Percentiles rank a stretch among this genome's conserved stretches.
These are phyloP conservation scores for Ethmia dodecea DNA, from an alignment of 2,888 invertebrate genomes.

Conservation along the genomic window DNA sequence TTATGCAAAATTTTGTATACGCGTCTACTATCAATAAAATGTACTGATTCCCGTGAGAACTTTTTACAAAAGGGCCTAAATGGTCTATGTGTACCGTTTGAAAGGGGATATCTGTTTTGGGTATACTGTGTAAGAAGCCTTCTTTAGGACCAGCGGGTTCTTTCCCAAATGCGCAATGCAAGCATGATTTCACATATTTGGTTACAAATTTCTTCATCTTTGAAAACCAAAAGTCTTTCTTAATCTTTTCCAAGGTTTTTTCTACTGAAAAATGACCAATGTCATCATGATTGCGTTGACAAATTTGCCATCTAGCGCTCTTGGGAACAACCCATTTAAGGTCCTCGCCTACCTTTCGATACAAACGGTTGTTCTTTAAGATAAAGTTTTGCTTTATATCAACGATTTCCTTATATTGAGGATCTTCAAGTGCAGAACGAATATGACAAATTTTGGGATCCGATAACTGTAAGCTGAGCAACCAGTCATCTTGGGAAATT, in stretches of 20 bases:
- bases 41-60: constrained; percentile 27
- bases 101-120: constrained; percentile 39
- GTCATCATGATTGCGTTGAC: constrained; percentile 37
- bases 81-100: constrained; percentile 51
- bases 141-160: constrained; percentile 17
- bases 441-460: constrained; percentile 12
- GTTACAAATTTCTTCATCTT: constrained; percentile 37
- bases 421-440: constrained; percentile 8
- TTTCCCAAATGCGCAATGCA: constrained; percentile 39
- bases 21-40: constrained; percentile 34
- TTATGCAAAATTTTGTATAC: constrained; percentile 37
- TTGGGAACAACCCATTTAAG: constrained; percentile 1
- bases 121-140: constrained; percentile 43
- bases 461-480: constrained; percentile 8
- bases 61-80: constrained; percentile 41
- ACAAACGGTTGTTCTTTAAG: constrained; percentile 7
- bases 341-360: constrained; percentile 4
- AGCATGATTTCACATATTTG: constrained; percentile 42
- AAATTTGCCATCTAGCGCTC: constrained; percentile 19
- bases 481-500: constrained; percentile 14
- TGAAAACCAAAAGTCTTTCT: constrained; percentile 44
- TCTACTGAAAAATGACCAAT: constrained; percentile 38
- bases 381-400: constrained; percentile 9
- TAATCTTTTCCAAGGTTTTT: constrained; percentile 30
- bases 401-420: constrained; percentile 5